Evolutionary conservation across 2,113 vertebrate species (phyloP).

Genomic region (Pluvialis apricaria): DNA sequence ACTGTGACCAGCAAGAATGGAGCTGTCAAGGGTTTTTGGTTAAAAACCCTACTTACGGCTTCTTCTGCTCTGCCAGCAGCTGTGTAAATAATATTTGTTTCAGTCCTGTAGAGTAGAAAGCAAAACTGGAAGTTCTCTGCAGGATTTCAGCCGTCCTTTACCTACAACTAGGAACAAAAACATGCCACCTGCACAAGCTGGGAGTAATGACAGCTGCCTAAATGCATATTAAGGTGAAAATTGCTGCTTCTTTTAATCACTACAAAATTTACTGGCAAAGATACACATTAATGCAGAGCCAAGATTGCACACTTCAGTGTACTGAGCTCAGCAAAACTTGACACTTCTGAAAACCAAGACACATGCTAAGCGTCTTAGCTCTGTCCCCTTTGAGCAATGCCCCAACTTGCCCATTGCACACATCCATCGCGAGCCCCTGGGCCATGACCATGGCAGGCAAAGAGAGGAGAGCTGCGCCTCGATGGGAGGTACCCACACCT

Average conservation of each 20-base stretch:
- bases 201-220: not conserved
- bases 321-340: not conserved
- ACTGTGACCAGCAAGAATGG: not conserved
- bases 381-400: not conserved
- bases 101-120: not conserved
- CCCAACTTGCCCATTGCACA: not conserved
- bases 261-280: not conserved
- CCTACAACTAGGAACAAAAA: not conserved
- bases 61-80: not conserved
- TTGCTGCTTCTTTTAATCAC: not conserved
- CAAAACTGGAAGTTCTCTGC: not conserved
- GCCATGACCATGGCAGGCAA: not conserved
- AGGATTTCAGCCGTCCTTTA: not conserved
- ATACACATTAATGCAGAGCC: not conserved
- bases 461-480: not conserved
- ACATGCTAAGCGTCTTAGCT: not conserved
- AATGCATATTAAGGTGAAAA: not conserved
- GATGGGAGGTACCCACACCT: not conserved
- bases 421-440: not conserved
- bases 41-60: rapidly evolving
- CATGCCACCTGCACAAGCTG: not conserved
- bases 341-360: not conserved
- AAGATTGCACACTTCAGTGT: not conserved
- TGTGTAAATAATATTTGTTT: not conserved
- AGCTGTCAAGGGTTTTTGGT: not conserved